These are phyloP conservation scores for Serinus canaria DNA, from an alignment of 2,113 vertebrate genomes.

Conservation along the genomic window DNA sequence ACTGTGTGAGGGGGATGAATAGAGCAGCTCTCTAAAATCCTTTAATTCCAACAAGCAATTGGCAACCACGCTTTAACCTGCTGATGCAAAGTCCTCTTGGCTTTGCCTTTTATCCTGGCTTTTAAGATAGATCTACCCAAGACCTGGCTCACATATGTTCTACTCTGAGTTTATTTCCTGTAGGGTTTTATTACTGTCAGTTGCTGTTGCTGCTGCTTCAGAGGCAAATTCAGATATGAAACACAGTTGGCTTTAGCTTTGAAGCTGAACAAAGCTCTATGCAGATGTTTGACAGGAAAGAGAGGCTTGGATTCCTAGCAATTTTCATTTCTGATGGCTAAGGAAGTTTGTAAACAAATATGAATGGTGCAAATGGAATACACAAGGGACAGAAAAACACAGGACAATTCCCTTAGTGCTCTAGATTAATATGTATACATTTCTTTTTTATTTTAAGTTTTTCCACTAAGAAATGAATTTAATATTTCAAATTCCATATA, in stretches of 20 bases:
- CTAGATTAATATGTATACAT: not conserved
- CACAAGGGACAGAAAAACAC: not conserved
- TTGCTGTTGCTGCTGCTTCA: slow-evolving; percentile 18
- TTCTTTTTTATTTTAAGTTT: not conserved
- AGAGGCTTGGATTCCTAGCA: not conserved
- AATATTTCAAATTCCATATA: not conserved
- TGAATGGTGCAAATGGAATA: not conserved
- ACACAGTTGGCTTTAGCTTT: not conserved
- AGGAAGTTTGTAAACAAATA: not conserved
- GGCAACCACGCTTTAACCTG: not conserved
- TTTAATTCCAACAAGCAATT: slow-evolving; percentile 13
- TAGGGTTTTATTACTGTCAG: slow-evolving; percentile 12
- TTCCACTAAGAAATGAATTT: not conserved
- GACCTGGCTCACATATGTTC: slow-evolving; percentile 50
- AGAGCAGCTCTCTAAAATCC: not conserved
- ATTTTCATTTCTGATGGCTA: not conserved
- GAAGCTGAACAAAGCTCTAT: not conserved
- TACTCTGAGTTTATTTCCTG: not conserved
- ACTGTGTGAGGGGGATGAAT: not conserved
- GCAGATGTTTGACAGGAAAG: slow-evolving; percentile 40
- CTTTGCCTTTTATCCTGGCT: slow-evolving; percentile 25
- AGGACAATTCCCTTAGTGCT: not conserved
- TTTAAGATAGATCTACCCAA: slow-evolving; percentile 1
- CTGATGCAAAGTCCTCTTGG: not conserved
- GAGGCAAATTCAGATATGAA: slow-evolving; percentile 47